Percentiles rank a stretch among this genome's conserved stretches.
These are phyloP conservation scores for Schlechtendalia chinensis DNA, from an alignment of 1,140 invertebrate species.

Conservation along the genomic window DNA sequence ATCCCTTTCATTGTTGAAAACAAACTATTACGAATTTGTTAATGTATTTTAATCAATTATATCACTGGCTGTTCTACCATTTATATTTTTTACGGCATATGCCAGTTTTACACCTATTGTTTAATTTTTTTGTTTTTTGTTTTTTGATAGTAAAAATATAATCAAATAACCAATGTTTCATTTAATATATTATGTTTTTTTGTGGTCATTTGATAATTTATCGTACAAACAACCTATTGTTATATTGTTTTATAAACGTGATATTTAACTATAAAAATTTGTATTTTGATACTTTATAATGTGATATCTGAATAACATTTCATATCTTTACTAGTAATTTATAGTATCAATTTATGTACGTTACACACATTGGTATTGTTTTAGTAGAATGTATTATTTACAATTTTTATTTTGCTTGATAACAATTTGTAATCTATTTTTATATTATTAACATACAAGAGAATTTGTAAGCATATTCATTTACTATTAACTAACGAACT, in stretches of 20 bases:
- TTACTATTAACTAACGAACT: too few species aligned
- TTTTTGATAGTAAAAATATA: not conserved
- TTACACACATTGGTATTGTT: not conserved
- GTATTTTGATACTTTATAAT: not conserved
- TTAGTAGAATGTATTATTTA: not conserved
- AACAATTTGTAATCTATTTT: not conserved
- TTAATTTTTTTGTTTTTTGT: too few species aligned
- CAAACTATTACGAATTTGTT: not conserved
- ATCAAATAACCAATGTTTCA: too few species aligned
- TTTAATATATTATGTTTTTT: too few species aligned
- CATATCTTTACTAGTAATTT: not conserved
- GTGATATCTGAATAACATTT: not conserved
- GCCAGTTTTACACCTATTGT: too few species aligned
- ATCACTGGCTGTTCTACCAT: too few species aligned
- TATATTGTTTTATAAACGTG: not conserved
- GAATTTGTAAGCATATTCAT: not conserved
- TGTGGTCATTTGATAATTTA: not conserved
- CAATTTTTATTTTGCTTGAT: not conserved
- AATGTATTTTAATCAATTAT: conserved; percentile 4
- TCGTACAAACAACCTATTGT: not conserved
- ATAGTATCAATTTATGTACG: not conserved
- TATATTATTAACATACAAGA: not conserved
- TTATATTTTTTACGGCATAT: too few species aligned
- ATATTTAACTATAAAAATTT: not conserved
- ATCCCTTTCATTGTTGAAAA: not conserved